Percentiles rank a stretch among this genome's conserved stretches.
Conservation (phyloP, 2,113 vertebrate species). For the Thalassarche chlororhynchos region DNA sequence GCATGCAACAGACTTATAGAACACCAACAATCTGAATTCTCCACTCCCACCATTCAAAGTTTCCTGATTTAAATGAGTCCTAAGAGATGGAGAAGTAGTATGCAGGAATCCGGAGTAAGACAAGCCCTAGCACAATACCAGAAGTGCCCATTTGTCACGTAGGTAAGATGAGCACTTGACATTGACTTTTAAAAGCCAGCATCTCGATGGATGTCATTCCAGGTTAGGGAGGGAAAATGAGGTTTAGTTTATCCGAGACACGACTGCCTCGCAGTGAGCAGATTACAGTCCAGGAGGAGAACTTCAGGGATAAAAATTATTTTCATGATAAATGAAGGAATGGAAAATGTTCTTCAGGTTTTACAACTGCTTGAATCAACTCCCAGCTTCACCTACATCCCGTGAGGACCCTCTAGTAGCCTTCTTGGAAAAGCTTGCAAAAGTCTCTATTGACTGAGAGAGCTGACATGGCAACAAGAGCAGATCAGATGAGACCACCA, state of each 20-base stretch:
- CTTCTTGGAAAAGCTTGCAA: neutral
- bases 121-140: neutral
- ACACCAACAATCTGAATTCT: neutral
- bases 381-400: neutral
- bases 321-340: neutral
- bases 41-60: neutral
- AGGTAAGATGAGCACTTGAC: neutral
- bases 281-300: neutral
- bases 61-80: neutral
- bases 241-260: neutral
- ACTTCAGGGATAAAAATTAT: neutral
- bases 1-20: neutral
- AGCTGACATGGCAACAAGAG: neutral
- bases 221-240: neutral
- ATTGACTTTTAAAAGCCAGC: neutral
- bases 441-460: neutral
- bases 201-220: neutral
- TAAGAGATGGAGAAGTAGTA: neutral
- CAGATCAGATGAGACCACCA: neutral
- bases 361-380: neutral
- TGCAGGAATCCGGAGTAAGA: neutral
- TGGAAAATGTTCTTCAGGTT: neutral
- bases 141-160: neutral
- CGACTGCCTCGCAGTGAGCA: neutral
- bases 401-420: neutral